phyloP scores from a whole-genome alignment of 2,888 invertebrate genomes.

The Dysmachus trigonus region DNA sequence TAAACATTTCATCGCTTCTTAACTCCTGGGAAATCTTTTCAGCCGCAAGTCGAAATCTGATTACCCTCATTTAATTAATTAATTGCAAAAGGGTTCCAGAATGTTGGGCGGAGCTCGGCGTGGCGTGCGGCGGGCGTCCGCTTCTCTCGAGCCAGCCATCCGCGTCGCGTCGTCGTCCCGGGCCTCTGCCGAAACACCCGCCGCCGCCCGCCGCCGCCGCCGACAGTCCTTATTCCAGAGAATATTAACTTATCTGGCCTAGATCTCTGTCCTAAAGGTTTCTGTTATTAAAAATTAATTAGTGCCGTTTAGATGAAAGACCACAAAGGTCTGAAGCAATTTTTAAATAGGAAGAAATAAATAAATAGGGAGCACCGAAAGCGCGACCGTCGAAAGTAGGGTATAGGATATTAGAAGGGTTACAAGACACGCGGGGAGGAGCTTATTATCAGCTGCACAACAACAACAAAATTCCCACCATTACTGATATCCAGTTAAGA shows the following conservation, averaged over 20 bases:
- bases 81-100: conserved; percentile 31
- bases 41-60: conserved; percentile 35
- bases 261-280: conserved; percentile 20
- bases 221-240: conserved; percentile 10
- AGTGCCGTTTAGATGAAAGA: conserved; percentile 32
- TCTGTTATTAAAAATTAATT: conserved; percentile 41
- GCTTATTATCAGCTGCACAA: background rate
- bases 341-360: background rate
- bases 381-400: background rate
- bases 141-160: background rate
- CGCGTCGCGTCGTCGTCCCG: background rate
- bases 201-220: background rate
- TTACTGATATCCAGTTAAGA: background rate
- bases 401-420: background rate
- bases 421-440: background rate
- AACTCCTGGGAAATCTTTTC: conserved; percentile 36
- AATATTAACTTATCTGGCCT: conserved; percentile 28
- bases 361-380: background rate
- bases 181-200: background rate
- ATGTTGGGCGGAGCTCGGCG: too few relatives aligned
- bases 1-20: conserved; percentile 27
- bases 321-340: background rate
- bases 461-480: background rate
- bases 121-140: too few relatives aligned
- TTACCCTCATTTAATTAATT: conserved; percentile 41